phyloP scores from a whole-genome alignment of 2,888 invertebrate genomes.

The Pterobdella sp. region DNA sequence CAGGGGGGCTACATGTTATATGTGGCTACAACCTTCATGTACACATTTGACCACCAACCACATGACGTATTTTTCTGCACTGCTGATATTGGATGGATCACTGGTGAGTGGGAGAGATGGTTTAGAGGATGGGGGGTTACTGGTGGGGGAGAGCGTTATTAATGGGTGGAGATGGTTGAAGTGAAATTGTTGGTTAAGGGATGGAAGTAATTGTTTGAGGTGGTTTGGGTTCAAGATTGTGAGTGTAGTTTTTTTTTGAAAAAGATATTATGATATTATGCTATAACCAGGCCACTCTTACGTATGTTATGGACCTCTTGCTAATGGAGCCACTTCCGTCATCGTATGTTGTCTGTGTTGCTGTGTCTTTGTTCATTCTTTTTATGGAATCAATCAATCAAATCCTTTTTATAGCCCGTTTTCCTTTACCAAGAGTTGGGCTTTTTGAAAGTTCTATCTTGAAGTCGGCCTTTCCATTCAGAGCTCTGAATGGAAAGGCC shows the following conservation, averaged over 20 bases:
- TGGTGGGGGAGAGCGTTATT: conserved; percentile 1
- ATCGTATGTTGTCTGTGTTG: no score
- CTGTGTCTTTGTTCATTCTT: background rate
- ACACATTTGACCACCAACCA: conserved; percentile 71
- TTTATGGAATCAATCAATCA: background rate
- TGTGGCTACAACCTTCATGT: conserved; percentile 80
- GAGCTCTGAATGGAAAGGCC: no score
- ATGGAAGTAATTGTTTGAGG: background rate
- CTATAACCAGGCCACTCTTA: conserved; percentile 53
- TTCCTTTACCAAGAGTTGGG: no score
- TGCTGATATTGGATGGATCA: conserved; percentile 62
- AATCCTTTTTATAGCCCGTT: no score
- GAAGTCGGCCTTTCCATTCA: no score
- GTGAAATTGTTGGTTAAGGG: background rate
- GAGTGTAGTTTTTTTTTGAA: background rate
- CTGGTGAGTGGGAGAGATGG: conserved; percentile 37
- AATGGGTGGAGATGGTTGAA: background rate
- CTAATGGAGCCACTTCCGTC: conserved; percentile 85
- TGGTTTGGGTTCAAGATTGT: background rate
- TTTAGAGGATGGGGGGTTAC: background rate
- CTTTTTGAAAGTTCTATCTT: no score
- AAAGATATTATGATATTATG: background rate
- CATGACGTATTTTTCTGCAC: conserved; percentile 53
- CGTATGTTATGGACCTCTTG: conserved; percentile 80
- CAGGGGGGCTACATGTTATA: conserved; percentile 89